These are phyloP conservation scores for Lochmaea crataegi DNA, from an alignment of 2,888 invertebrate genomes.

Conservation along the genomic window DNA sequence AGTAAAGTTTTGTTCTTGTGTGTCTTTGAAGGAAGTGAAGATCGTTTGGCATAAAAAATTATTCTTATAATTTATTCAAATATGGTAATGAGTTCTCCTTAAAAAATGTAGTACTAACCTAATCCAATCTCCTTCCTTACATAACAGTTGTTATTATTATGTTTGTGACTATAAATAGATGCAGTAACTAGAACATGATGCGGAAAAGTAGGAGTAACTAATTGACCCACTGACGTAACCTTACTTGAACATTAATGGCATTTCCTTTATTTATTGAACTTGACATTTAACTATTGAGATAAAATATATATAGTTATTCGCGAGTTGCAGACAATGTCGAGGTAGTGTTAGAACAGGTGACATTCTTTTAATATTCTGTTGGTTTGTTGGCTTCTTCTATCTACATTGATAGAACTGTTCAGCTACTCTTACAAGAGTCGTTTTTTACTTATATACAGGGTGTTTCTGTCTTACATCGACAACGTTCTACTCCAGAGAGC, in stretches of 20 bases:
- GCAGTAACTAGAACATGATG: slow-evolving; percentile 1
- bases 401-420: too few species aligned
- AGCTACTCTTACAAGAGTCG: too few species aligned
- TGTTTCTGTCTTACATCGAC: too few species aligned
- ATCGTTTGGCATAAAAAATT: too few species aligned
- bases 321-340: background rate
- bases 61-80: too few species aligned
- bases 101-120: background rate
- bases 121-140: slow-evolving; percentile 4
- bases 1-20: too few species aligned
- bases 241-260: slow-evolving; percentile 13
- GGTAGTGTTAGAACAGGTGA: too few species aligned
- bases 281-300: slow-evolving; percentile 20
- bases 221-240: slow-evolving; percentile 27
- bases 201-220: slow-evolving; percentile 26
- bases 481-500: too few species aligned
- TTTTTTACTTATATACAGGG: too few species aligned
- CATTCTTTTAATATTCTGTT: too few species aligned
- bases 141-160: slow-evolving; percentile 3
- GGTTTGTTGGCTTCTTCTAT: too few species aligned
- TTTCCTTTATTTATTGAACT: slow-evolving; percentile 29
- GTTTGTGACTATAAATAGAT: slow-evolving; percentile 17
- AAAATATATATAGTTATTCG: background rate
- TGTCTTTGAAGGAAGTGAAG: background rate
- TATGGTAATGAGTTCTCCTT: too few species aligned